phyloP scores from a whole-genome alignment of 2,797 vertebrate genomes.

The Bradypus variegatus region DNA sequence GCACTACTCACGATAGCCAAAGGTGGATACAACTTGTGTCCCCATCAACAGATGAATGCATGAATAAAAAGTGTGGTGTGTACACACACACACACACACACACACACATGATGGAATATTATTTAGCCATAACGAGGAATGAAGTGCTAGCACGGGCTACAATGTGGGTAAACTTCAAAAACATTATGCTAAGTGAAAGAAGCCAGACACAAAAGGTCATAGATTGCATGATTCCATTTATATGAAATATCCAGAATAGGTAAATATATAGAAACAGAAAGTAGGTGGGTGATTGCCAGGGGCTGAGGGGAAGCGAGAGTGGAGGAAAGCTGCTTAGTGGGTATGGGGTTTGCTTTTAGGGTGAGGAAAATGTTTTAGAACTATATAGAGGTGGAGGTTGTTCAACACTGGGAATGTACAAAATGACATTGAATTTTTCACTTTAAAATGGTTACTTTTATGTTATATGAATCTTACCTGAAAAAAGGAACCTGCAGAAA shows the following conservation, averaged over 20 bases:
- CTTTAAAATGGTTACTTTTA: constrained; percentile 11
- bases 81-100: too few relatives aligned
- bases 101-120: neutral
- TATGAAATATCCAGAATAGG: neutral
- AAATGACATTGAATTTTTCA: neutral
- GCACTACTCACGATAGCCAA: neutral
- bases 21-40: neutral
- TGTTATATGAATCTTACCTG: neutral
- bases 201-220: neutral
- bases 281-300: neutral
- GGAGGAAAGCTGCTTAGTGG: neutral
- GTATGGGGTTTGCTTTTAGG: neutral
- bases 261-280: neutral
- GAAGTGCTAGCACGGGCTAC: neutral
- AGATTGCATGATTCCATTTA: neutral
- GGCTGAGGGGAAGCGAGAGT: neutral
- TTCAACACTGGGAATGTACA: neutral
- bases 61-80: neutral
- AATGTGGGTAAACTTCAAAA: neutral
- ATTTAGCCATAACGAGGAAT: neutral
- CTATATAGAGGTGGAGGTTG: neutral
- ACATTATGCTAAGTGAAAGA: neutral
- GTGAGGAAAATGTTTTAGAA: neutral
- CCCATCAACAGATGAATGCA: neutral
- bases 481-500: neutral